Evolutionary conservation across 2,888 invertebrate species (phyloP).

Genomic region (Hermaeophaga mercurialis): DNA sequence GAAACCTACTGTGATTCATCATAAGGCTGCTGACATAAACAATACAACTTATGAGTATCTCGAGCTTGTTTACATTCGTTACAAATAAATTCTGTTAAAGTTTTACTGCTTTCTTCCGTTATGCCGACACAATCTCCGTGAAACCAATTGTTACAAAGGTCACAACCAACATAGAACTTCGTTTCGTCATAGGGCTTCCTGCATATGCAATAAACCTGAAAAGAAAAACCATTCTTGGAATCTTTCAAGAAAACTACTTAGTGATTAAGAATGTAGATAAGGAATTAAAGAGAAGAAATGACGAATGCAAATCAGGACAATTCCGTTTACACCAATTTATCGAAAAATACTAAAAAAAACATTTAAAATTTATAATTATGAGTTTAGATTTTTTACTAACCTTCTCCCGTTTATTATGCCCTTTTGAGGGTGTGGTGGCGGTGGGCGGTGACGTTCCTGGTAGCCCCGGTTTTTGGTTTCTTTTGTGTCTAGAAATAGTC

Average conservation of each 20-base stretch:
- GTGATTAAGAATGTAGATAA: too few relatives aligned
- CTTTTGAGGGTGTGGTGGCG: constrained; percentile 18
- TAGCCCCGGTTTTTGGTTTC: constrained; percentile 36
- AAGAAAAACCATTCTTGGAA: constrained; percentile 14
- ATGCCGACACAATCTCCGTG: constrained; percentile 96
- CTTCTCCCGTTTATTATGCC: constrained; percentile 32
- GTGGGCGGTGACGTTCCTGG: constrained; percentile 27
- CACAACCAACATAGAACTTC: constrained; percentile 98
- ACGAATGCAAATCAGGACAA: too few relatives aligned
- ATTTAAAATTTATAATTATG: too few relatives aligned
- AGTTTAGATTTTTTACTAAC: constrained; percentile 17
- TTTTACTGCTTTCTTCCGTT: constrained; percentile 88
- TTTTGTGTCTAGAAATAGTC: constrained; percentile 32
- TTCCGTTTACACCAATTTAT: too few relatives aligned
- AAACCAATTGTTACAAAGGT: constrained; percentile 98
- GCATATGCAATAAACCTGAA: constrained; percentile 80
- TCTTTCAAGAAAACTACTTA: too few relatives aligned
- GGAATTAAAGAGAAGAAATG: too few relatives aligned
- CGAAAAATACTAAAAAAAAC: too few relatives aligned
- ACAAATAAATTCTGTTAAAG: constrained; percentile 88
- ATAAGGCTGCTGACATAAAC: constrained; percentile 94
- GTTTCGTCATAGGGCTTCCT: constrained; percentile 94
- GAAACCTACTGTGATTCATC: constrained; percentile 92
- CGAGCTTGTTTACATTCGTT: constrained; percentile 83
- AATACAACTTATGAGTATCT: constrained; percentile 92